Percentiles rank a stretch among this genome's conserved stretches.
Conservation (phyloP, 2,113 vertebrate genomes). For the Pipra filicauda region DNA sequence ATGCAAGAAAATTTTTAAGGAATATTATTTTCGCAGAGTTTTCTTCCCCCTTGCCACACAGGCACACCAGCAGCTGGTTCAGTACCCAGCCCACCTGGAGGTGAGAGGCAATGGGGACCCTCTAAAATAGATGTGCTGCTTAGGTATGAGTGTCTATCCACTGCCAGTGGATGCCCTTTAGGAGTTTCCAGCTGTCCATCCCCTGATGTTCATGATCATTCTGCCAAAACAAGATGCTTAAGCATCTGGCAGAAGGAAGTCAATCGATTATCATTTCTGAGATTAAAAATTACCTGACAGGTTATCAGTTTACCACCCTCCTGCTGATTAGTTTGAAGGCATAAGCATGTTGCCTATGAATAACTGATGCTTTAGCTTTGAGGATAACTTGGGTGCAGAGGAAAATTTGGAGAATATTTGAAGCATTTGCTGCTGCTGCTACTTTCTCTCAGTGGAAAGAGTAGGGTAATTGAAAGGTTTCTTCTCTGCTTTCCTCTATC, state of each 20-base stretch:
- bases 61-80: background rate
- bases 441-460: background rate
- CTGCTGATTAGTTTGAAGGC: background rate
- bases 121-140: background rate
- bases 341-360: background rate
- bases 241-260: background rate
- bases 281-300: background rate
- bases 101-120: background rate
- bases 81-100: background rate
- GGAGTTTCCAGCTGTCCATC: background rate
- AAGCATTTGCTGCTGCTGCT: background rate
- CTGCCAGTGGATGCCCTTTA: background rate
- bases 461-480: background rate
- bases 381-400: background rate
- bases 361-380: background rate
- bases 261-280: background rate
- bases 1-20: background rate
- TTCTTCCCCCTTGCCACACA: background rate
- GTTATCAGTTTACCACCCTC: background rate
- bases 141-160: background rate
- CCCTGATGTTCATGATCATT: background rate
- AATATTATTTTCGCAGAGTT: background rate
- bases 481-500: background rate
- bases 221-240: conserved; percentile 18
- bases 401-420: background rate